Base-by-base conservation (phyloP, 2,797 vertebrate species). In the Gymnocypris eckloni region DNA sequence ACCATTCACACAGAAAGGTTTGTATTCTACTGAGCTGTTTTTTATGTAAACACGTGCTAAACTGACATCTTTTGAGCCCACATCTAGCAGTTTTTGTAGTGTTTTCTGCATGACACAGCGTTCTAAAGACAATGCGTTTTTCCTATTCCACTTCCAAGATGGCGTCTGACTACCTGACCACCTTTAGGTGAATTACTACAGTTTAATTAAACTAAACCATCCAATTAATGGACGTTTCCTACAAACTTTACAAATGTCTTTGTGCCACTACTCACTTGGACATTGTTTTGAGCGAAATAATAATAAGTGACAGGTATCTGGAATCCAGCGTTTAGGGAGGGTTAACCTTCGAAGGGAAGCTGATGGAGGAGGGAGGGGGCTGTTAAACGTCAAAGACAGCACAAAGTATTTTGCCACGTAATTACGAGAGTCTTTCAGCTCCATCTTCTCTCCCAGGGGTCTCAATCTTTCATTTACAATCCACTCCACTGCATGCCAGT, bases 401-500 rank as follows among this genome's bases (percentile, higher is more conserved):
- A 94, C 94, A 93, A 94, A 95, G 91, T 91, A 41, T 93, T 91
- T 90, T 95, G 96, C 96, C 96, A 96, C 96, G 95, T 97, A 97
- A 97, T 97, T 96, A 95, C 91, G 95, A 93, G 91, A 95, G 94
- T 94, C 93, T 92, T 94, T 95, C 95, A 95, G 94, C 92, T 90
- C 89, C 91, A 90, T 93, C 92, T 92, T 91, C 93, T 94, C 94
- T 95, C 94, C 93, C 94, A 86, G 90, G 93, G 94, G 95, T 92
- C 93, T 93, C 92, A 92, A 93, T 91, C 92, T 94, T 93, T 94
- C 92, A 93, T 93, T 91, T 93, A 91, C 92, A 91, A 91, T 90
- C 89, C 90, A 92, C 92, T 92, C 86, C 90, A 88, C 90, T 86
- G 91, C 92, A 89, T 94, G 95, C 94, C 95, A 94, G 92, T 91